These are phyloP conservation scores for Dipodomys merriami DNA, from an alignment of 2,113 vertebrate genomes.

Conservation along the genomic window DNA sequence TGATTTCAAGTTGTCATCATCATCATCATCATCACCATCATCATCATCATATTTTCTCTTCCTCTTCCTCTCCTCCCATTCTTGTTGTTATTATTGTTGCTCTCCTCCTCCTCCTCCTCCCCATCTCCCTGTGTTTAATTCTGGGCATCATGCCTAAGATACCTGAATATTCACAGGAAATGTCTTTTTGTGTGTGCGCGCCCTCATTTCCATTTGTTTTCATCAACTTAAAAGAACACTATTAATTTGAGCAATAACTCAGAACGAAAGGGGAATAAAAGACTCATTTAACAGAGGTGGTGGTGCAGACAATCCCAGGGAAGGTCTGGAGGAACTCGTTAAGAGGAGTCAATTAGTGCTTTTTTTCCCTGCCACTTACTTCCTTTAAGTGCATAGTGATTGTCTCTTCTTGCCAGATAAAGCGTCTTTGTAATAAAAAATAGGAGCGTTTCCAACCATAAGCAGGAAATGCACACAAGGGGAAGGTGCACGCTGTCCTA, in stretches of 20 bases:
- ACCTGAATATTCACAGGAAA: slow-evolving; percentile 26
- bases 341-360: slow-evolving; percentile 13
- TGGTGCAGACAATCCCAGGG: neutral
- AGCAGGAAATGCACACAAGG: neutral
- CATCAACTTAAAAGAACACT: neutral
- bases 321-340: neutral
- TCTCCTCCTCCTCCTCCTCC: neutral
- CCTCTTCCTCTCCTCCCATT: too few relatives aligned
- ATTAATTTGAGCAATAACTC: slow-evolving; percentile 39
- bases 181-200: neutral
- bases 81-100: too few relatives aligned
- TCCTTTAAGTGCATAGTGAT: neutral
- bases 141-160: neutral
- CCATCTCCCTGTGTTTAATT: neutral
- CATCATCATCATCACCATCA: too few relatives aligned
- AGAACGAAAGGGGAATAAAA: neutral
- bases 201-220: slow-evolving; percentile 14
- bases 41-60: too few relatives aligned
- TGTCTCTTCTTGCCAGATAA: slow-evolving; percentile 48
- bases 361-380: slow-evolving; percentile 14
- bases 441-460: neutral
- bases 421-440: slow-evolving; percentile 57
- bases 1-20: too few relatives aligned
- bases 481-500: neutral
- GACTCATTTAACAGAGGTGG: neutral